phyloP scores from a whole-genome alignment of 2,113 vertebrate species.

The Sarotherodon lohbergeri region DNA sequence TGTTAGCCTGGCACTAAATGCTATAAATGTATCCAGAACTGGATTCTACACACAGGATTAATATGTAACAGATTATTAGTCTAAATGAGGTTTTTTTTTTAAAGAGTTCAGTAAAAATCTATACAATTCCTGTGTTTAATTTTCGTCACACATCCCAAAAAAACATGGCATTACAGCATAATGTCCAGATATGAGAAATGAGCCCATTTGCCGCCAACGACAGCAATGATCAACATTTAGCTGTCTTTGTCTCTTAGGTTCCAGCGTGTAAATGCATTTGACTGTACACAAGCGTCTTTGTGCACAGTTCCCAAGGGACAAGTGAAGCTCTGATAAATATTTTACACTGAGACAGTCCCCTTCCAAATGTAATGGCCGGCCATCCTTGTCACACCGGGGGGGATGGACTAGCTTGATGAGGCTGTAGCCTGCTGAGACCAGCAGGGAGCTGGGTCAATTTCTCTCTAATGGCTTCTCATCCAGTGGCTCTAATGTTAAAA shows the following conservation, averaged over 20 bases:
- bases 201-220: neutral
- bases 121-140: neutral
- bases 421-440: constrained; percentile 46
- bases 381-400: constrained; percentile 11
- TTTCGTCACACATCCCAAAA: neutral
- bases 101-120: neutral
- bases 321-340: constrained; percentile 45
- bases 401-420: constrained; percentile 15
- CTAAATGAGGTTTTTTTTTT: rapidly evolving
- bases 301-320: constrained; percentile 2
- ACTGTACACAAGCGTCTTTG: neutral
- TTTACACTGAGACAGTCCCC: constrained; percentile 34
- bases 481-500: constrained; percentile 44
- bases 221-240: constrained; percentile 14
- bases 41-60: neutral
- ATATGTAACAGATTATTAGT: neutral
- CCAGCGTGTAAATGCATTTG: neutral
- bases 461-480: constrained; percentile 52
- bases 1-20: rapidly evolving
- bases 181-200: neutral
- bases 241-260: neutral
- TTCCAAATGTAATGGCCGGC: constrained; percentile 15
- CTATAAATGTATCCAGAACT: neutral
- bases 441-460: constrained; percentile 57
- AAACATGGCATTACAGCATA: rapidly evolving